Percentiles rank a stretch among this genome's conserved stretches.
Evolutionary conservation across 2,113 vertebrate genomes (phyloP).

Genomic region (Myotis davidii): DNA sequence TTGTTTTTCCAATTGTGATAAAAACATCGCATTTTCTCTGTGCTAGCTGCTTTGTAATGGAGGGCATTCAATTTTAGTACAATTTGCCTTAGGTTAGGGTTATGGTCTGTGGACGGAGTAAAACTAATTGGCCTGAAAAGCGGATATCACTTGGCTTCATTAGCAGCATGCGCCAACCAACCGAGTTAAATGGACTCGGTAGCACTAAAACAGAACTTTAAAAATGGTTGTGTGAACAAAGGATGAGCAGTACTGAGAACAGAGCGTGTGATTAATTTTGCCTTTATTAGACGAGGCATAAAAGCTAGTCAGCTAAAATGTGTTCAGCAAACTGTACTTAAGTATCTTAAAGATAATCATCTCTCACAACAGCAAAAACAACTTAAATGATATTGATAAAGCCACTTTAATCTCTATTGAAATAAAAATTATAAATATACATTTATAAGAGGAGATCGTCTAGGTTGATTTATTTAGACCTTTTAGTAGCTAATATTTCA

Average conservation of each 20-base stretch:
- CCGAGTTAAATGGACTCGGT: neutral
- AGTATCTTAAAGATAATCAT: slow-evolving; percentile 7
- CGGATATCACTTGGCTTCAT: slow-evolving; percentile 19
- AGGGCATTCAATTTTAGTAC: slow-evolving; percentile 39
- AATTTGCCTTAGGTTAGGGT: slow-evolving; percentile 28
- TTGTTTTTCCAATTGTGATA: neutral
- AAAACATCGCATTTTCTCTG: neutral
- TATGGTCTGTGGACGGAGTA: slow-evolving; percentile 44
- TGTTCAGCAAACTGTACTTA: neutral
- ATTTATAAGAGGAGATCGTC: neutral
- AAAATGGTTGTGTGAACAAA: slow-evolving; percentile 1
- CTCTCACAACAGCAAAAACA: neutral
- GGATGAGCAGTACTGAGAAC: neutral
- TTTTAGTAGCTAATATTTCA: neutral
- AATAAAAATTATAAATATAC: slow-evolving; percentile 1
- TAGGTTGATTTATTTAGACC: neutral
- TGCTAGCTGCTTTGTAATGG: neutral
- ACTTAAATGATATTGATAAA: slow-evolving; percentile 1
- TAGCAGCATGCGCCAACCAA: neutral
- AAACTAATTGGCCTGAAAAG: slow-evolving; percentile 53
- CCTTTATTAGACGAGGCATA: neutral
- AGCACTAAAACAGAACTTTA: slow-evolving; percentile 17
- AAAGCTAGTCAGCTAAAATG: neutral
- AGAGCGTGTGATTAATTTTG: neutral
- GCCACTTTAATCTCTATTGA: neutral